Evolutionary conservation across 2,888 invertebrate species (phyloP), one percentile per base, ranked within the genome.

Genomic region (Dasysyrphus tricinctus): DNA sequence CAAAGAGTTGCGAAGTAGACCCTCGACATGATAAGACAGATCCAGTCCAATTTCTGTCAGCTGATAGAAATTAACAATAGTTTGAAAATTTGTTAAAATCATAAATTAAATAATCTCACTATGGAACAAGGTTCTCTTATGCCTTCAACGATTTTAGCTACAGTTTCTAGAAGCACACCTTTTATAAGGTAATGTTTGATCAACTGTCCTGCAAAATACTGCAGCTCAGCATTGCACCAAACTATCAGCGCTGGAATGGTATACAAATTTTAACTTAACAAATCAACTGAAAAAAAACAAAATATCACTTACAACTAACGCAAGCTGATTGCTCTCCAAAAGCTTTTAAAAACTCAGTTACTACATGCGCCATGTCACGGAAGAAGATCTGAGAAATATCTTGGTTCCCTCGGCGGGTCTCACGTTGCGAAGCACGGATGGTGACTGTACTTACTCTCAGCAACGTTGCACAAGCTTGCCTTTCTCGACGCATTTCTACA

Each of bases 151-250:
- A 97, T 98, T 91, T 97, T 97, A 7, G 98, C 95, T 73, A 98
- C 94, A 0, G 96, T 95, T 87, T 96, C 96, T 89, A 98, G 93
- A 9, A 96, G 95, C 74, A 97, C 96, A 92, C 98, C 98, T 7
- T 97, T 97, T 88, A 97, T 96, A 91, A 98, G 97, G 65, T 98
- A 96, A 92, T 98, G 97, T 90, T 97, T 96, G 70, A 96, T 95
- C 89, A 97, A 94, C 93, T 97, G 96, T 88, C 95, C 95, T 89
- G 96, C 96, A 90, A 97, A 94, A 89, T 96, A 94, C 89, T 96
- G 95, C 78, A 97, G 93, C 93, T 97, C 97, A 88, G 95, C 94
- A 90, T 97, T 97, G 88, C 97, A 96, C 99, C 99, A 99, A 6
- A 98, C 97, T 86, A 98, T 95, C 88, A 98, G 96, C 74, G 96